Conservation (phyloP, 1,140 invertebrate genomes). For the Drosophila simulans region DNA sequence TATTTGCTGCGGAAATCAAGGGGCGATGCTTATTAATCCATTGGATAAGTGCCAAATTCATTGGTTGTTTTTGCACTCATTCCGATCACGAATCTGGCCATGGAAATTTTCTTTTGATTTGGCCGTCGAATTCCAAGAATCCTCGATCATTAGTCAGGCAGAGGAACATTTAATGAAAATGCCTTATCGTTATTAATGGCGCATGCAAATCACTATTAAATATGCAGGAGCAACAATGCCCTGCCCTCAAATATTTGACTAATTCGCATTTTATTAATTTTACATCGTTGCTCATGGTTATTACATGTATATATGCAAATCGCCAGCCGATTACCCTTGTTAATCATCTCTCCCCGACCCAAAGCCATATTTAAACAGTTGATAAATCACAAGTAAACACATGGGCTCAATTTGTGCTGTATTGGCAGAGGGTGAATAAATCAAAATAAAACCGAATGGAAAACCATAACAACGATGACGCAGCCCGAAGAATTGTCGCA, state of each 20-base stretch:
- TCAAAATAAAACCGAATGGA: constrained; percentile 30
- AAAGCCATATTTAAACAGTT: constrained; percentile 23
- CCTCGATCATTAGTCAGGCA: constrained; percentile 26
- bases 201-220: constrained; percentile 24
- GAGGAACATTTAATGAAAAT: constrained; percentile 14
- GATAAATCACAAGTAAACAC: constrained; percentile 69
- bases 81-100: constrained; percentile 45
- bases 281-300: constrained; percentile 6
- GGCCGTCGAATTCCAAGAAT: constrained; percentile 39
- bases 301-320: constrained; percentile 22
- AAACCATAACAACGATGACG: constrained; percentile 69
- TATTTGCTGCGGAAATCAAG: constrained; percentile 41
- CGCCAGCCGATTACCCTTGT: constrained; percentile 27
- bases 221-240: constrained; percentile 4
- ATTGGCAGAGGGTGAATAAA: constrained; percentile 9
- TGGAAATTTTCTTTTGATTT: constrained; percentile 41
- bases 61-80: constrained; percentile 30
- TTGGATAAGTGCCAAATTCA: constrained; percentile 66
- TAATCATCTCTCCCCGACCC: constrained; percentile 28
- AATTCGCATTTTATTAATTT: constrained; percentile 21
- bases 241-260: constrained; percentile 22
- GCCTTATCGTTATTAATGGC: constrained; percentile 12
- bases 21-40: constrained; percentile 48
- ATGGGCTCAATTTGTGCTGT: constrained; percentile 34
- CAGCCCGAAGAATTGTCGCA: constrained; percentile 73